These are phyloP conservation scores for Tetranychus cinnabarinus DNA, from an alignment of 1,140 invertebrate genomes.

Conservation along the genomic window DNA sequence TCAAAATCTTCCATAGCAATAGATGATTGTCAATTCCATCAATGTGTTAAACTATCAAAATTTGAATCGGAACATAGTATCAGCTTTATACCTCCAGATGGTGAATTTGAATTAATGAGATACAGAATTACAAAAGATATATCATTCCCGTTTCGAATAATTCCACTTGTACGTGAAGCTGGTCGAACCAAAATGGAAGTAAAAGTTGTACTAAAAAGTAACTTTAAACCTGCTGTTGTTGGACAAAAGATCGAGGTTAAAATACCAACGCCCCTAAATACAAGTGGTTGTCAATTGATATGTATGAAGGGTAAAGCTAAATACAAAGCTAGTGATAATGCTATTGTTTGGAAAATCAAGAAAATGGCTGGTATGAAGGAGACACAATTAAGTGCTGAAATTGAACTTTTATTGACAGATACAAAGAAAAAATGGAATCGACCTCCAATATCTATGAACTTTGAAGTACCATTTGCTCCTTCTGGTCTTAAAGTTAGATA, in stretches of 20 bases:
- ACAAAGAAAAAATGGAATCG: slow-evolving; percentile 99
- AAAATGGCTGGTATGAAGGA: slow-evolving; percentile 99
- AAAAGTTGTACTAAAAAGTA: slow-evolving; percentile 97
- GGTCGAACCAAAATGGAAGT: slow-evolving; percentile 99
- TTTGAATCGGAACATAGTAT: slow-evolving; percentile 99
- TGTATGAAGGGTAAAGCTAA: slow-evolving; percentile 99
- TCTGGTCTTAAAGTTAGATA: slow-evolving; percentile 98
- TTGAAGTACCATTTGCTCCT: slow-evolving; percentile 82
- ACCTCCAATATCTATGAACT: slow-evolving; percentile 99
- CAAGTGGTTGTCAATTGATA: slow-evolving; percentile 92
- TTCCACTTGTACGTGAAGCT: slow-evolving; percentile 89
- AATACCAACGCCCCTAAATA: slow-evolving; percentile 95
- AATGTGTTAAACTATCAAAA: slow-evolving; percentile 88
- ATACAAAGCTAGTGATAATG: slow-evolving; percentile 98
- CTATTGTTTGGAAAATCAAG: slow-evolving; percentile 99
- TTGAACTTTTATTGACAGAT: slow-evolving; percentile 93
- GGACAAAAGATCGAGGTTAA: slow-evolving; percentile 94
- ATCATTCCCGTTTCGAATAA: slow-evolving; percentile 94
- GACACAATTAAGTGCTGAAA: slow-evolving; percentile 95
- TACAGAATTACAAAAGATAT: slow-evolving; percentile 99
- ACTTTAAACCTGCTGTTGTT: slow-evolving; percentile 90
- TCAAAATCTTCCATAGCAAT: slow-evolving; percentile 86
- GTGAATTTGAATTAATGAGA: slow-evolving; percentile 99
- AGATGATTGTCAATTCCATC: slow-evolving; percentile 99
- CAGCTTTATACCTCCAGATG: slow-evolving; percentile 97